Conservation (phyloP, 2,797 vertebrate genomes). For the Siniperca undulata region DNA sequence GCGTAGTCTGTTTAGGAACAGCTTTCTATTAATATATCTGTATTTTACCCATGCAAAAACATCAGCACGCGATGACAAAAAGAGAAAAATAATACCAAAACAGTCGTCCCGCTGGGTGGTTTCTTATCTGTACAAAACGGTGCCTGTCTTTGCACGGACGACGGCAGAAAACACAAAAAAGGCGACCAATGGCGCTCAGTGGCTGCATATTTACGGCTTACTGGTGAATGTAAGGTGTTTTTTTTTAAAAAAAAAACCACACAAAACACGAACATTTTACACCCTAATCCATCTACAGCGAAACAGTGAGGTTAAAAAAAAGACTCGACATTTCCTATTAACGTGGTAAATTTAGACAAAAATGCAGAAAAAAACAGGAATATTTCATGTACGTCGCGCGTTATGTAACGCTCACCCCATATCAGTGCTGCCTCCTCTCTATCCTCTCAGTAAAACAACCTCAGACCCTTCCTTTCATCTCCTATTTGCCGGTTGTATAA, state of each 20-base stretch:
- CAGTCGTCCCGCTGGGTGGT: neutral
- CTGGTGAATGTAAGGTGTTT: too few relatives aligned
- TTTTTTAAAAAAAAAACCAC: neutral
- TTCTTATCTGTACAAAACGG: neutral
- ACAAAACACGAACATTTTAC: neutral
- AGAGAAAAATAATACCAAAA: constrained; percentile 30
- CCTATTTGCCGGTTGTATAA: constrained; percentile 46
- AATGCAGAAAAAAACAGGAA: neutral
- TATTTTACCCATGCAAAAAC: neutral
- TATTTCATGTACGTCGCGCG: constrained; percentile 5
- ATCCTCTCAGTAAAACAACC: constrained; percentile 23
- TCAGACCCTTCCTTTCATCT: constrained; percentile 31
- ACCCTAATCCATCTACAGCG: neutral
- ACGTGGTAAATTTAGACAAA: accelerated
- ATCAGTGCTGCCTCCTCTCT: constrained; percentile 61
- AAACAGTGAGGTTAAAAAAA: neutral
- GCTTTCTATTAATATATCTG: neutral
- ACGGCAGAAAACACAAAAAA: constrained; percentile 32
- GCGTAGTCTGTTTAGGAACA: accelerated
- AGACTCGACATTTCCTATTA: neutral
- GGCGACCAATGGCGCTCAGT: constrained; percentile 37
- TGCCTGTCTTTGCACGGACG: constrained; percentile 13
- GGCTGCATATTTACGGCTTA: constrained; percentile 37
- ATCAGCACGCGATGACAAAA: neutral
- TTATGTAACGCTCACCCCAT: constrained; percentile 88